These are phyloP conservation scores for Mystacides longicornis DNA, from an alignment of 2,888 invertebrate genomes.

Conservation along the genomic window DNA sequence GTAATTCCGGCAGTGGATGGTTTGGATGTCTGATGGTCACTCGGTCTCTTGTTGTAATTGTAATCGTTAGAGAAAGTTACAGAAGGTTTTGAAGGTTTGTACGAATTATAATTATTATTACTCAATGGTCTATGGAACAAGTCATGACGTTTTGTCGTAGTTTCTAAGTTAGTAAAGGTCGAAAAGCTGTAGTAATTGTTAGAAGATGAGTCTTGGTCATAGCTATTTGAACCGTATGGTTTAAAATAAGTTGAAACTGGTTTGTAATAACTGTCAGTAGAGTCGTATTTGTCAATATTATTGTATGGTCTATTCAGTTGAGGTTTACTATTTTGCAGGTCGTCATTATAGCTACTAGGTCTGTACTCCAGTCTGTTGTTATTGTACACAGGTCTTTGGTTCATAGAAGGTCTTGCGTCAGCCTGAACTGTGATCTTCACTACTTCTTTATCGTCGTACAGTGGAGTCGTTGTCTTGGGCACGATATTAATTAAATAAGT, in stretches of 20 bases:
- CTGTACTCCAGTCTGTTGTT: conserved; percentile 22
- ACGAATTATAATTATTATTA: conserved; percentile 22
- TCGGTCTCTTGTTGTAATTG: conserved; percentile 15
- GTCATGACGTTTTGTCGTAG: conserved; percentile 25
- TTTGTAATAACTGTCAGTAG: conserved; percentile 14
- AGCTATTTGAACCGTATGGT: conserved; percentile 18
- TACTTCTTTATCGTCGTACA: conserved; percentile 37
- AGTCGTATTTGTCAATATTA: conserved; percentile 9
- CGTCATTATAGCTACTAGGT: conserved; percentile 5
- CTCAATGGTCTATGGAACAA: conserved; percentile 17
- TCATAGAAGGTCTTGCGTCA: conserved; percentile 11
- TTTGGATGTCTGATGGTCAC: conserved; percentile 8
- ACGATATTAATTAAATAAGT: conserved; percentile 49
- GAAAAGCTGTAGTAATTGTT: conserved; percentile 42
- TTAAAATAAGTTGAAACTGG: conserved; percentile 10
- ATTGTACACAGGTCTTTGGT: conserved; percentile 17
- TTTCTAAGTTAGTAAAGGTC: conserved; percentile 47
- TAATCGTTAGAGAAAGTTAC: conserved; percentile 8
- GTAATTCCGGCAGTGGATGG: conserved; percentile 23
- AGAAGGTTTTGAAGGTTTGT: conserved; percentile 6
- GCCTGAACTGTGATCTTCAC: conserved; percentile 31
- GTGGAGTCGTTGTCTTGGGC: conserved; percentile 45
- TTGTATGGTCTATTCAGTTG: conserved; percentile 6
- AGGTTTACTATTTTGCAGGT: conserved; percentile 9
- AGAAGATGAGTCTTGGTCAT: conserved; percentile 31